Percentiles rank a stretch among this genome's conserved stretches.
Conservation (phyloP, 2,888 invertebrate species). For the Cantharis rustica region DNA sequence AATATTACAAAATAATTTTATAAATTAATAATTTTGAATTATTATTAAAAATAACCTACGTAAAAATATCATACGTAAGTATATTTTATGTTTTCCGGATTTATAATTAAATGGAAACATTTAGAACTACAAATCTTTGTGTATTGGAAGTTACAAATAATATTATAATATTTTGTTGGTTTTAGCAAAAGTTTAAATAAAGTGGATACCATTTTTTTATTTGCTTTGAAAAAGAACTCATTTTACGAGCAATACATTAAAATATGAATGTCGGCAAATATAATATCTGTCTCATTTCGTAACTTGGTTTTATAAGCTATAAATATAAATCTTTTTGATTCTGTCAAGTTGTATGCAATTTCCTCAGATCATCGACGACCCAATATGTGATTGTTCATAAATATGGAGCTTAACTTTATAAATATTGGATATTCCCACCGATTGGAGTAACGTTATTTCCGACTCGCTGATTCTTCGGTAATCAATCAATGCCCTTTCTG, state of each 20-base stretch:
- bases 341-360: conserved; percentile 19
- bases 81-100: background rate
- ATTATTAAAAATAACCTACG: too few relatives aligned
- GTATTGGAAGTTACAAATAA: background rate
- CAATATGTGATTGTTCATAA: conserved; percentile 33
- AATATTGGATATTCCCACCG: conserved; percentile 30
- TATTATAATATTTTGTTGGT: background rate
- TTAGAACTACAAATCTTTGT: background rate
- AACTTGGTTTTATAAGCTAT: conserved; percentile 5
- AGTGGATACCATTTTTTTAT: background rate
- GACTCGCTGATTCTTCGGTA: conserved; percentile 27
- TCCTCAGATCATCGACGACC: conserved; percentile 12
- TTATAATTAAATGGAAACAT: background rate
- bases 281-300: background rate
- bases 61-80: too few relatives aligned
- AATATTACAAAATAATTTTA: too few relatives aligned
- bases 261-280: background rate
- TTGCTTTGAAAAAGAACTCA: background rate
- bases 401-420: conserved; percentile 33
- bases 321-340: conserved; percentile 23
- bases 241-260: background rate
- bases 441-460: conserved; percentile 31
- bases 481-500: conserved; percentile 34
- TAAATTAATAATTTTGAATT: too few relatives aligned
- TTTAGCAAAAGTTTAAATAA: background rate